phyloP scores from a whole-genome alignment of 2,888 invertebrate genomes.

The Metellina segmentata region DNA sequence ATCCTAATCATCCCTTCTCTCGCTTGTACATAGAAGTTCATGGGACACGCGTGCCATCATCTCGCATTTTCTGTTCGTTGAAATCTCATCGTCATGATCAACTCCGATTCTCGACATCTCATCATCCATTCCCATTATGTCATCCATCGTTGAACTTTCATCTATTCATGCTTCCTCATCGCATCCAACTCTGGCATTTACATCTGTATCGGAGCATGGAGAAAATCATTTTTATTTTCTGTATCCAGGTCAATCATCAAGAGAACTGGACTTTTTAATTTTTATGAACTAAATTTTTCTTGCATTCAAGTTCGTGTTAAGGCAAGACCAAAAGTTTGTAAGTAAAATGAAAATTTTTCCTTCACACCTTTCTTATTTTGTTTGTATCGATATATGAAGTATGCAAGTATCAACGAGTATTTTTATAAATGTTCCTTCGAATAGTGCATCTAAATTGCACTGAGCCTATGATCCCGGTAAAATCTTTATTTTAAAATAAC shows the following conservation, averaged over 20 bases:
- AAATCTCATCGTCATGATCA: conserved; percentile 11
- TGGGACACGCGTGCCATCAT: not conserved
- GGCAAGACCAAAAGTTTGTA: too few species aligned
- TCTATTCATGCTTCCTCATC: not conserved
- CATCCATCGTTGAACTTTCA: conserved; percentile 2
- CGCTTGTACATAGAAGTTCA: conserved; percentile 31
- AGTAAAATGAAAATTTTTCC: too few species aligned
- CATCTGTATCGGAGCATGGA: not conserved
- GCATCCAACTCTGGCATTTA: not conserved
- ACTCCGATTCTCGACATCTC: conserved; percentile 11
- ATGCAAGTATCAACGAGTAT: too few species aligned
- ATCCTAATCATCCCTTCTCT: not conserved
- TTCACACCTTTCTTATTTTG: too few species aligned
- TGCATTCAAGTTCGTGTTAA: not conserved
- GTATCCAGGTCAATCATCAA: not conserved
- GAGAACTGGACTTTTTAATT: not conserved
- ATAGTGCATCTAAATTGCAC: too few species aligned
- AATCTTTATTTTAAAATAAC: too few species aligned
- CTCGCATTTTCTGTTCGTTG: not conserved
- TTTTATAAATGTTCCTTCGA: too few species aligned
- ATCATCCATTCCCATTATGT: conserved; percentile 12
- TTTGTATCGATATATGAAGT: too few species aligned
- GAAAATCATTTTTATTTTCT: not conserved
- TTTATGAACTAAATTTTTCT: not conserved
- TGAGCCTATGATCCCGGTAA: too few species aligned